Evolutionary conservation across 2,888 invertebrate genomes (phyloP), one percentile per base, ranked within the genome.

Genomic region (Harpalus rufipes): DNA sequence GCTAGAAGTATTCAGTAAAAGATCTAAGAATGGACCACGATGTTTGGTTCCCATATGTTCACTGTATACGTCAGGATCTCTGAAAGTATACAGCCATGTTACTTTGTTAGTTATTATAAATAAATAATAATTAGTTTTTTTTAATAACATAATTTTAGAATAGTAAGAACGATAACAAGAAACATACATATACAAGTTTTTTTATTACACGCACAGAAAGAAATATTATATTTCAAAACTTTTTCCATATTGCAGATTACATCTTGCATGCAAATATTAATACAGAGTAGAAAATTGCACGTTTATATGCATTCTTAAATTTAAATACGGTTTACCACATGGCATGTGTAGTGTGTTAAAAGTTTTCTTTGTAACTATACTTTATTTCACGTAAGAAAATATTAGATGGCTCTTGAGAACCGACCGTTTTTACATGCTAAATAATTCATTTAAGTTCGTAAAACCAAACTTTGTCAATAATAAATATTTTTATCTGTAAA

Each of bases 1-100:
- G 63, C 63, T 78, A 61, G 58, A 56, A 51, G 44, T 51, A 58
- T 79, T 80, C 7, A 80, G 12, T 51, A 85, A 59, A 51, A 72
- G 39, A 16, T 85, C 85, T 32, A 85, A 44, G 68, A 80, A 80
- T 72, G 72, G 79, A 32, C 80, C 41, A 12, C 56, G 65, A 12
- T 72, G 63, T 79, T 63, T 72, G 39, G 8, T 58, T 51, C 25
- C 63, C 32, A 72, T 16, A 65, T 80, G 80, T 25, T 80, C 80
- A 14, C 32, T 68, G 18, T 39, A 79, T 41, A 68, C 2, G 39
- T 65, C 68, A 25, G 85, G 65, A 25, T 63, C 80, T 85, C 85
- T 79, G 65, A 18, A 83, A 83, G 32, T 59, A 80, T 78, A 58
- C 56, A 58, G n/a, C 56, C 21, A 58, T 78, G 25, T 59, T 59